Base-by-base conservation (phyloP, 1,140 invertebrate species). In the Chionoecetes opilio region DNA sequence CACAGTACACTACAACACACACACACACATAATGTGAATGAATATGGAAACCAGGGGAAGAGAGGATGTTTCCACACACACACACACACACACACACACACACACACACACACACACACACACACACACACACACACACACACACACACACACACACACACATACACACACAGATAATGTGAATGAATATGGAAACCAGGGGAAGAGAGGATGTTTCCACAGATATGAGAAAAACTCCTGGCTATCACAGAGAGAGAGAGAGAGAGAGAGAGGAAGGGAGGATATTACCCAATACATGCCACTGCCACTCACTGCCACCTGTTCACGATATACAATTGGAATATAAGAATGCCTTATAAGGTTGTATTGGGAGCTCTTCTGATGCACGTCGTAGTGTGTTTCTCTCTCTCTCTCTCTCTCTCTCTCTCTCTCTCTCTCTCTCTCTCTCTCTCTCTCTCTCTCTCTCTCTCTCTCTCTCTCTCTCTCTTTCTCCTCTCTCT, bases 211-310 rank as follows among this genome's bases (percentile, higher is more conserved):
- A 41, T 41, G 3, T 41, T 41, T 41, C 38, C 38, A n/a, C n/a
- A 41, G 38, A 6, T 41, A 41, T 41, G 38, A 41, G 14, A 41
- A 6, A 14, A 41, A 38, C 11, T 2, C 31, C 29, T 34, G 85
- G 32, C 2, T 21, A 32, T 31, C 29, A 38, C 14, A 38, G 32
- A 35, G 88, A 41, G 38, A 90, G 88, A 37, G 38, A 41, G 38
- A 41, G 88, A 90, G 88, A 90, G 38, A 41, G 88, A 90, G 32
- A 26, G 38, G 29, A 14, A 90, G 38, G 29, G 38, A 90, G 88
- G 34, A 35, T 31, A 85, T 31, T 31, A 85, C 46, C 11, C 46
- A 53, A 53, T 17, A 53, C 46, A 53, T 53, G 21, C 46, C 46
- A 53, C 46, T 17, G 21, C 9, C 46, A 53, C 46, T n/a, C 46